phyloP scores from a whole-genome alignment of 2,888 invertebrate genomes.

The Rutpela maculata region DNA sequence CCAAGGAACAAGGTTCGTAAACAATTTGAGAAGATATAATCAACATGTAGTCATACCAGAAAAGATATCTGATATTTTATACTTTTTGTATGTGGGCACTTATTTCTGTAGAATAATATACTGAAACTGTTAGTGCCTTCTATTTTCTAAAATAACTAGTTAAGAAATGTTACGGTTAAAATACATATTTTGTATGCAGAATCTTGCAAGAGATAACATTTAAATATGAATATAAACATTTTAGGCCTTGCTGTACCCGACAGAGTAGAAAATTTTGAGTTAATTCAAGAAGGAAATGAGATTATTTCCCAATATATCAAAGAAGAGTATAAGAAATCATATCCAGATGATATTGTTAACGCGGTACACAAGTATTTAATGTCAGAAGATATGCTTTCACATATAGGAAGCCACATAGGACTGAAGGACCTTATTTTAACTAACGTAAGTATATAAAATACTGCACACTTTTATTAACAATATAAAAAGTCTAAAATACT shows the following conservation, averaged over 20 bases:
- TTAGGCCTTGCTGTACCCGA: constrained; percentile 35
- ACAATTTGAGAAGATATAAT: not conserved
- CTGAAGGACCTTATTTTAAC: constrained; percentile 88
- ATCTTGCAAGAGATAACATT: too few relatives aligned
- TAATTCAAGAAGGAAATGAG: constrained; percentile 82
- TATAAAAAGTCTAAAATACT: too few relatives aligned
- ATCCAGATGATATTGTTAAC: constrained; percentile 86
- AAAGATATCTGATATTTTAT: too few relatives aligned
- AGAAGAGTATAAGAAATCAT: constrained; percentile 80
- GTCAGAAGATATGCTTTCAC: constrained; percentile 80
- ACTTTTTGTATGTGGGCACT: too few relatives aligned
- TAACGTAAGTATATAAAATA: constrained; percentile 77
- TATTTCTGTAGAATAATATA: too few relatives aligned
- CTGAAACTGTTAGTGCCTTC: too few relatives aligned
- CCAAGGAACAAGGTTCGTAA: constrained; percentile 72
- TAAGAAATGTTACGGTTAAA: too few relatives aligned
- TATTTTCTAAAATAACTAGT: too few relatives aligned
- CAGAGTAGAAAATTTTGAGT: constrained; percentile 79
- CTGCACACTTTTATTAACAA: not conserved
- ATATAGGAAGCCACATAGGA: constrained; percentile 86
- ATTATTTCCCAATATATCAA: constrained; percentile 82
- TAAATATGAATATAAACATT: not conserved
- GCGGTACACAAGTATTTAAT: constrained; percentile 81
- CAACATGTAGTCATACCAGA: too few relatives aligned
- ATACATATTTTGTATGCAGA: too few relatives aligned